phyloP scores from a whole-genome alignment of 1,140 invertebrate species.

The Pararge aegeria region DNA sequence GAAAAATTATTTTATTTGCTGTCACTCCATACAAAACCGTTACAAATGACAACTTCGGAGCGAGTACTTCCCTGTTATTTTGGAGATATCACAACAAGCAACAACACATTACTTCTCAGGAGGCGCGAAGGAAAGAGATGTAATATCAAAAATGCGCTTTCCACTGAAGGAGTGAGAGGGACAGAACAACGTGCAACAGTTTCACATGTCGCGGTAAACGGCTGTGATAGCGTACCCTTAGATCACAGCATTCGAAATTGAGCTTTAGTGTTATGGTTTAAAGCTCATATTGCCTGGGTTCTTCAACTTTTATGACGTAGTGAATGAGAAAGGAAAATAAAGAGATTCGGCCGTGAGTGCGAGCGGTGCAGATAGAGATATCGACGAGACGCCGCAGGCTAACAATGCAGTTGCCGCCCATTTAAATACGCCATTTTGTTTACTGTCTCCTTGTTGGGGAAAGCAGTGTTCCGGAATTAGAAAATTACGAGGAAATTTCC shows the following conservation, averaged over 20 bases:
- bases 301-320: conserved; percentile 38
- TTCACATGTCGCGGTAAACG: conserved; percentile 53
- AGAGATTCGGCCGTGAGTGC: conserved; percentile 50
- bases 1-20: conserved; percentile 42
- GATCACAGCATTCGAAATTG: conserved; percentile 20
- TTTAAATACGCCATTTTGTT: conserved; percentile 79
- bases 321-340: conserved; percentile 63
- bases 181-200: conserved; percentile 66
- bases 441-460: conserved; percentile 63
- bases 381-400: conserved; percentile 51
- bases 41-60: conserved; percentile 79
- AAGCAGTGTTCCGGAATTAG: conserved; percentile 71
- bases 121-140: conserved; percentile 58
- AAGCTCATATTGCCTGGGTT: conserved; percentile 28
- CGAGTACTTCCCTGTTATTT: conserved; percentile 79
- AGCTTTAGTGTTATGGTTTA: conserved; percentile 29
- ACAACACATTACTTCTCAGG: conserved; percentile 78
- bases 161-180: conserved; percentile 40
- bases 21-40: conserved; percentile 64
- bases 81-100: conserved; percentile 79
- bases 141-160: conserved; percentile 58
- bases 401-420: conserved; percentile 75
- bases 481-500: conserved; percentile 72
- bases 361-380: conserved; percentile 51
- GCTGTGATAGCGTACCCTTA: conserved; percentile 35